Evolutionary conservation across 2,797 vertebrate species (phyloP), one percentile per base, ranked within the genome.

Genomic region (Hoplostethus atlanticus): DNA sequence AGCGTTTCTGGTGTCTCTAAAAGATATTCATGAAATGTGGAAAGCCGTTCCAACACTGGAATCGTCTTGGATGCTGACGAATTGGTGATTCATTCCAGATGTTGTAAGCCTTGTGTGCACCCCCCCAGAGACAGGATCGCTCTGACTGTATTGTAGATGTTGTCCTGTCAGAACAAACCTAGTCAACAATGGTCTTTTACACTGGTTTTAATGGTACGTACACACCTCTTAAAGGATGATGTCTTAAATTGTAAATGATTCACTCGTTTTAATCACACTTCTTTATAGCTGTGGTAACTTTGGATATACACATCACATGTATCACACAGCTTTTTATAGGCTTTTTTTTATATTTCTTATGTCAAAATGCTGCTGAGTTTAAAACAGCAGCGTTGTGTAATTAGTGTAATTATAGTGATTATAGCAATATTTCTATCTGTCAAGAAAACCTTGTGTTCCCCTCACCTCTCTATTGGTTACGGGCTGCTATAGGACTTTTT

Each of bases 301-400:
- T 77, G 7, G 84, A 82, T 68, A 74, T 71, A 61, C 51, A 75
- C 10, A 30, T 60, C 17, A 64, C 56, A 84, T 60, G 64, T 58
- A 16, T 44, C 42, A 17, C 84, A 64, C 73, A 68, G 76, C 65
- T 76, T 86, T 90, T 89, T 84, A 81, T 81, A 87, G 81, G 42
- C 48, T 79, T 83, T 83, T 88, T 71, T 85, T 76, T 76, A 81
- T 77, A 7, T 59, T 15, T 61, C 12, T 53, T 67, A 74, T 84
- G 71, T 82, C 38, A 56, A 76, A 48, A 62, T 71, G 81, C 75
- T 84, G 89, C 86, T 83, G 71, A 78, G 80, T 87, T 90, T 86
- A 34, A 60, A 87, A 73, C 68, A 68, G 81, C 71, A 79, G 67
- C 79, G 63, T 77, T 69, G 64, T 90, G 81, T 81, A 81, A 77